Conservation (phyloP, 2,113 vertebrate species). For the Plecturocebus donacophilus region DNA sequence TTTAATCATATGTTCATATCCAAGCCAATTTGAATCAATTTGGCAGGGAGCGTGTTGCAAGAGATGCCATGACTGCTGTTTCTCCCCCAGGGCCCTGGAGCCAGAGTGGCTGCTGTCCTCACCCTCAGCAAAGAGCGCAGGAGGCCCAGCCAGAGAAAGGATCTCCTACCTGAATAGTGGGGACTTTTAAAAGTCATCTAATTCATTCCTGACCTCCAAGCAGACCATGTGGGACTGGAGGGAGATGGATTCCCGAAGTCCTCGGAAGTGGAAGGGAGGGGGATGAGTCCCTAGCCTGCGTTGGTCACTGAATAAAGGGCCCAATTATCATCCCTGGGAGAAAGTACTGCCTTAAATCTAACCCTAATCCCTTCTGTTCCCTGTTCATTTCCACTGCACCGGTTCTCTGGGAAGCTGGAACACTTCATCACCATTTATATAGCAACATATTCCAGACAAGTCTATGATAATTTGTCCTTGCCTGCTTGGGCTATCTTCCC, state of each 20-base stretch:
- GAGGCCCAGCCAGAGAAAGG: neutral
- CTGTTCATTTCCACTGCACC: constrained; percentile 53
- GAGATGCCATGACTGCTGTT: constrained; percentile 71
- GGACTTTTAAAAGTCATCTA: constrained; percentile 54
- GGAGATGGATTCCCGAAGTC: constrained; percentile 7
- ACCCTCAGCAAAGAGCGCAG: constrained; percentile 51
- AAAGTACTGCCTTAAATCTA: constrained; percentile 67
- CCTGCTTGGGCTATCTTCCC: constrained; percentile 24
- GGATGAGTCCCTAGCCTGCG: neutral
- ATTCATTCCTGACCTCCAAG: neutral
- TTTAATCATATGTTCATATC: constrained; percentile 84
- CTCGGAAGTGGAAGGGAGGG: neutral
- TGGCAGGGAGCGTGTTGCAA: constrained; percentile 74
- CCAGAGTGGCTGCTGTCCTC: neutral
- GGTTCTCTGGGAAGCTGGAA: constrained; percentile 52
- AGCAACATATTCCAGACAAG: constrained; percentile 28
- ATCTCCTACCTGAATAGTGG: constrained; percentile 19
- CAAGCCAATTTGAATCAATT: constrained; percentile 83
- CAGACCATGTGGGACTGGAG: neutral
- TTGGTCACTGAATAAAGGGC: constrained; percentile 38
- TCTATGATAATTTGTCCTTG: constrained; percentile 31
- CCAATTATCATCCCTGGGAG: constrained; percentile 43
- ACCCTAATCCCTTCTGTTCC: constrained; percentile 36
- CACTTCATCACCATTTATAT: constrained; percentile 34
- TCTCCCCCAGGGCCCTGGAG: constrained; percentile 44